A percentile compares a stretch with the other conserved stretches of the same genome.
Conservation (phyloP, 2,888 invertebrate species). For the Habrosyne pyritoides region DNA sequence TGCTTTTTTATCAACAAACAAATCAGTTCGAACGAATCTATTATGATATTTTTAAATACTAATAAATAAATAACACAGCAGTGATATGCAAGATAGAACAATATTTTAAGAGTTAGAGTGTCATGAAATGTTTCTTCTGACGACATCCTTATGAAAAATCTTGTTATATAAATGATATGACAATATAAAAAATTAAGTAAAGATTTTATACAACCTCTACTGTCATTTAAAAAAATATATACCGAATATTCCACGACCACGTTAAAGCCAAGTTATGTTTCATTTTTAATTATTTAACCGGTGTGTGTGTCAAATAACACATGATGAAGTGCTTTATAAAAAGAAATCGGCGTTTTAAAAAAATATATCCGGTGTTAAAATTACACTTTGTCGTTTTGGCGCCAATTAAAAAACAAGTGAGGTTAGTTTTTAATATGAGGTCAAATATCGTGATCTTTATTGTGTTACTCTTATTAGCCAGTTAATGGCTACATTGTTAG, state of each 20-base stretch:
- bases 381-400: not conserved
- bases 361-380: not conserved
- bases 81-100: no score
- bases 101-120: no score
- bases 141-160: not conserved
- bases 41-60: no score
- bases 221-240: not conserved
- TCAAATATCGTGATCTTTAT: no score
- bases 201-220: not conserved
- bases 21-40: no score
- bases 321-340: not conserved
- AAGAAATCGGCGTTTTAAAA: not conserved
- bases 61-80: no score
- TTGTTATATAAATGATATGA: not conserved
- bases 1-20: no score
- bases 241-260: not conserved
- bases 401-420: not conserved
- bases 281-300: not conserved
- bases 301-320: not conserved
- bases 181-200: not conserved
- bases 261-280: not conserved
- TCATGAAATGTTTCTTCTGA: no score
- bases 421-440: not conserved
- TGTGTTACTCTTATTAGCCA: no score
- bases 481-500: no score